Evolutionary conservation across 2,797 vertebrate species (phyloP).

Genomic region (Cetoscarus ocellatus): DNA sequence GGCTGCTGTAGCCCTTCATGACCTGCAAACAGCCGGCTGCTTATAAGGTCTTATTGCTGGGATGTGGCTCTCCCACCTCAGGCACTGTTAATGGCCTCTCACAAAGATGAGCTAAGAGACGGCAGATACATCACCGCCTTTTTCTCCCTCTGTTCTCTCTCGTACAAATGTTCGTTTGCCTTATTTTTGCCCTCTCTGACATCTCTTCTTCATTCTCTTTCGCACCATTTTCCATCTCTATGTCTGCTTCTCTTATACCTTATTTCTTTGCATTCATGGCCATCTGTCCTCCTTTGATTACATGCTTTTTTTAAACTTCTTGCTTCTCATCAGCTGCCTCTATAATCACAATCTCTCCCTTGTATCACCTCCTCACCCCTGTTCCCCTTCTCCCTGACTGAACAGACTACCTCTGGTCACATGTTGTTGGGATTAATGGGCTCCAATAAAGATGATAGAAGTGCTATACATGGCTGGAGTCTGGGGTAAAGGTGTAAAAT

Average conservation of each 20-base stretch:
- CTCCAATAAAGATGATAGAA: conserved; percentile 20
- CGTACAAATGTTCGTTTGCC: conserved; percentile 31
- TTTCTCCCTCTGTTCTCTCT: conserved; percentile 31
- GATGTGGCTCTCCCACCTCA: conserved; percentile 54
- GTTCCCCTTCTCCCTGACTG: background rate
- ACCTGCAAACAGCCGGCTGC: conserved; percentile 63
- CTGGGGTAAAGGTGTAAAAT: conserved; percentile 2
- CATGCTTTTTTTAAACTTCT: conserved; percentile 1
- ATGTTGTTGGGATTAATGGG: conserved; percentile 36
- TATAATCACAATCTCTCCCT: background rate
- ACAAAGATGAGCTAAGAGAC: conserved; percentile 56
- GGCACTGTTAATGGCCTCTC: conserved; percentile 61
- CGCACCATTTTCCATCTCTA: conserved; percentile 6
- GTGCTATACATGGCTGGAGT: conserved; percentile 8
- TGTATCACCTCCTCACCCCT: background rate
- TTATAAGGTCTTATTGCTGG: conserved; percentile 59
- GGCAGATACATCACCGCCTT: conserved; percentile 36
- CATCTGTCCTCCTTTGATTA: conserved; percentile 6
- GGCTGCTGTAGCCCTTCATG: conserved; percentile 48
- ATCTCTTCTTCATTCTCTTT: conserved; percentile 8
- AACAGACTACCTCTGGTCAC: conserved; percentile 15
- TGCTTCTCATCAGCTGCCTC: background rate
- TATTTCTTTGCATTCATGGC: conserved; percentile 1
- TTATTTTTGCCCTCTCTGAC: conserved; percentile 12
- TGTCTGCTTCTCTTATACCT: conserved; percentile 4